Conservation (phyloP, 2,113 vertebrate genomes). For the Arenaria interpres region DNA sequence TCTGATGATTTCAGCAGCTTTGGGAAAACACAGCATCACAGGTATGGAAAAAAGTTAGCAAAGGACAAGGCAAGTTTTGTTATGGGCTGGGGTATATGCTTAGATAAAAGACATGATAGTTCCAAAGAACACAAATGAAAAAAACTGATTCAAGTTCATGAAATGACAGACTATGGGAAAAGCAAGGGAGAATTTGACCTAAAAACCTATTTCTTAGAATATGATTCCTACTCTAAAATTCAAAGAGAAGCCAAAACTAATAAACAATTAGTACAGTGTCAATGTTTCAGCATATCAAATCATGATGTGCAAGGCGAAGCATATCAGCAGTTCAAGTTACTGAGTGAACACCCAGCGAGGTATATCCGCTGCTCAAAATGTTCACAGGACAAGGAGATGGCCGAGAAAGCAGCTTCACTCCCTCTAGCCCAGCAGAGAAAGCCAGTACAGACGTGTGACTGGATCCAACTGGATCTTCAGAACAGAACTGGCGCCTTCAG, state of each 20-base stretch:
- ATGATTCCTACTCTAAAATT: slow-evolving; percentile 32
- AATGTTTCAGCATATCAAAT: slow-evolving; percentile 22
- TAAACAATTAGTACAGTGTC: slow-evolving; percentile 52
- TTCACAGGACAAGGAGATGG: not conserved
- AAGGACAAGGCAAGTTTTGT: slow-evolving; percentile 2
- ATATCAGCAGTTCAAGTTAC: slow-evolving; percentile 53
- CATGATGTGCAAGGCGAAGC: not conserved
- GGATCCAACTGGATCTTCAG: not conserved
- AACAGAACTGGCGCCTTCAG: not conserved
- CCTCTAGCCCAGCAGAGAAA: not conserved
- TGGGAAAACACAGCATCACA: not conserved
- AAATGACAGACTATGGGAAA: slow-evolving; percentile 65
- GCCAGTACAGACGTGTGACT: not conserved
- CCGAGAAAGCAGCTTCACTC: not conserved
- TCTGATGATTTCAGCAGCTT: not conserved
- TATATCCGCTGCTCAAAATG: slow-evolving; percentile 21
- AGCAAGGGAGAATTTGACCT: slow-evolving; percentile 63
- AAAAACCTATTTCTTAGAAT: slow-evolving; percentile 56
- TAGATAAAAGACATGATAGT: slow-evolving; percentile 52
- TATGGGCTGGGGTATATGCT: not conserved
- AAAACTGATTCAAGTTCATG: not conserved
- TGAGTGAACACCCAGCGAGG: slow-evolving; percentile 25
- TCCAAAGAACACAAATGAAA: slow-evolving; percentile 65
- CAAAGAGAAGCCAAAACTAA: slow-evolving; percentile 63
- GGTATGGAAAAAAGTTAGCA: slow-evolving; percentile 27